Percentiles rank a stretch among this genome's conserved stretches.
phyloP scores from a whole-genome alignment of 2,888 invertebrate genomes.

The Crioceris asparagi region DNA sequence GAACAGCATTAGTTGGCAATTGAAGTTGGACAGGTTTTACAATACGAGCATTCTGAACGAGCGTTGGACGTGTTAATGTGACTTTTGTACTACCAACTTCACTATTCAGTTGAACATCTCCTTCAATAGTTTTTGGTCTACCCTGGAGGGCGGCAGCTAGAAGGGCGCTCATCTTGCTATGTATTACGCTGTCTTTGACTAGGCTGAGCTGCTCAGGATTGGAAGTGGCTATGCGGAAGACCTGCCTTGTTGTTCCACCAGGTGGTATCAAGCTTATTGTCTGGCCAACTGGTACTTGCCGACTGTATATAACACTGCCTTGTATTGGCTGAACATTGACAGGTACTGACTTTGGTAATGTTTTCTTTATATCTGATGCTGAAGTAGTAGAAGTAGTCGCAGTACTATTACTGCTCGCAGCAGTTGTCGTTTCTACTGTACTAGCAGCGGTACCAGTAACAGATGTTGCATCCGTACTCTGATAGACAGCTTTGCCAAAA shows the following conservation, averaged over 20 bases:
- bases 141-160: slow-evolving; percentile 39
- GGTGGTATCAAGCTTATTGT: slow-evolving; percentile 48
- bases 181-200: slow-evolving; percentile 38
- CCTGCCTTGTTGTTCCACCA: slow-evolving; percentile 32
- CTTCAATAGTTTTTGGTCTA: slow-evolving; percentile 29
- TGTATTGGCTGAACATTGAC: slow-evolving; percentile 51
- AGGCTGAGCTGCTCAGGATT: slow-evolving; percentile 36
- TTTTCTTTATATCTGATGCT: slow-evolving; percentile 28
- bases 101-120: slow-evolving; percentile 22
- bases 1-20: slow-evolving; percentile 51
- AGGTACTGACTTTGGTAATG: slow-evolving; percentile 43
- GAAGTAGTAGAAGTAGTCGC: slow-evolving; percentile 14
- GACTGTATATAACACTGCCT: slow-evolving; percentile 60
- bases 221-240: slow-evolving; percentile 37
- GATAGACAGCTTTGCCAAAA: slow-evolving; percentile 62
- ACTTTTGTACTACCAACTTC: slow-evolving; percentile 18
- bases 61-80: slow-evolving; percentile 38
- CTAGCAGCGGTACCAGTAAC: slow-evolving; percentile 19
- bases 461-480: slow-evolving; percentile 27
- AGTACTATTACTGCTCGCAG: slow-evolving; percentile 14
- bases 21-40: slow-evolving; percentile 44
- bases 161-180: slow-evolving; percentile 40
- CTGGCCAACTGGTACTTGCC: slow-evolving; percentile 57
- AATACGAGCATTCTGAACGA: slow-evolving; percentile 47
- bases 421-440: no score